A percentile compares a stretch with the other conserved stretches of the same genome.
These are phyloP conservation scores for Apodemia mormo DNA, from an alignment of 2,888 invertebrate species.

Conservation along the genomic window DNA sequence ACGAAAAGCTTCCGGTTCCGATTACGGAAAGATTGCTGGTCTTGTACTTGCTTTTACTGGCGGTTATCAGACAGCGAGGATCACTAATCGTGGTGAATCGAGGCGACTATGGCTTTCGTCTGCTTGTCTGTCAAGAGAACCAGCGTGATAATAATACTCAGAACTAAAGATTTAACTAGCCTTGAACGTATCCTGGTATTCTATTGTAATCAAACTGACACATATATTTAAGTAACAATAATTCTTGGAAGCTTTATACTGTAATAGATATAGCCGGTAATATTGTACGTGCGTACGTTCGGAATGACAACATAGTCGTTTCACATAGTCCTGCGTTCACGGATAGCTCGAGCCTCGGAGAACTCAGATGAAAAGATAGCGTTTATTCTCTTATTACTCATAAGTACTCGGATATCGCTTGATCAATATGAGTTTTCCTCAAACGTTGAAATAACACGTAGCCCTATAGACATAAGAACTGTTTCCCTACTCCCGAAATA, in stretches of 20 bases:
- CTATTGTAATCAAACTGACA: neutral
- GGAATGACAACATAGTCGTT: constrained; percentile 59
- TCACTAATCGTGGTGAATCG: no score
- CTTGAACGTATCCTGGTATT: no score
- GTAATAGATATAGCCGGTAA: constrained; percentile 47
- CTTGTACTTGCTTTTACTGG: no score
- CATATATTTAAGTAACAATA: constrained; percentile 7
- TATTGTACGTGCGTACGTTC: constrained; percentile 45
- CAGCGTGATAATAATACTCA: no score
- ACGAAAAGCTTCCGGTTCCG: no score
- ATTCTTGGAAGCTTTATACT: constrained; percentile 24
- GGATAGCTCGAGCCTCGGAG: constrained; percentile 57
- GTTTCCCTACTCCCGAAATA: neutral
- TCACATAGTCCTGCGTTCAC: constrained; percentile 53
- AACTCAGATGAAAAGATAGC: constrained; percentile 68
- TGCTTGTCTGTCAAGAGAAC: no score
- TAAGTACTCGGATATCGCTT: constrained; percentile 18
- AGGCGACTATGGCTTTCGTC: no score
- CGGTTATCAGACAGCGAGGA: no score
- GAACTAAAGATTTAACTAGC: no score
- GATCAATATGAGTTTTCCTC: constrained; percentile 17
- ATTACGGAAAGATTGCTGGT: no score
- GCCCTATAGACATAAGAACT: neutral
- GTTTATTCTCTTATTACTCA: constrained; percentile 15
- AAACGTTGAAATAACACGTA: constrained; percentile 12